Base-by-base conservation (phyloP, 2,113 vertebrate genomes). In the Epinephelus moara region DNA sequence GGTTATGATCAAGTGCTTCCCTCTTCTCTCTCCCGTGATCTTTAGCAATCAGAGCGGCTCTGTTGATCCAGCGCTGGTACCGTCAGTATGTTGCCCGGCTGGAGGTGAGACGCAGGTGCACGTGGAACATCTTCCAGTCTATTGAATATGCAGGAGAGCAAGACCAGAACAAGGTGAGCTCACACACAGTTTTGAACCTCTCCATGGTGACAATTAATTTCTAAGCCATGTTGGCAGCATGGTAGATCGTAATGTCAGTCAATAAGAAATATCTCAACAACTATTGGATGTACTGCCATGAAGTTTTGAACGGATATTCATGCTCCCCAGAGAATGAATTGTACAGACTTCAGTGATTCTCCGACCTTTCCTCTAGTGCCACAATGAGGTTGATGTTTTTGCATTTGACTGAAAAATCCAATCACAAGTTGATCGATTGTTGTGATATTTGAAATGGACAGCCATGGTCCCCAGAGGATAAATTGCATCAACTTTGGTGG, bases 111-210 rank as follows among this genome's bases (percentile, higher is more conserved):
- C 96, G 97, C 27, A 96, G 96, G 25, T 98, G 97, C 88, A 98
- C 97, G 1, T 99, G 98, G 97, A 97, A 96, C 81, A 98, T 99
- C 88, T 99, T 99, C 79, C 98, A 98, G 57, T 98, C 97, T 15
- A 98, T 98, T 4, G 97, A 99, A 83, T 98, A 99, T 0, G 92
- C 97, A 0, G 97, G 97, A 0, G 96, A 99, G 81, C 98, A 99
- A 78, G 97, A 99, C 87, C 97, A 99, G 92, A 96, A 96, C 91
- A 97, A 98, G 96, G 98, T 98, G 90, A 71, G 63, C 25, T 75
- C 11, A 37, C 1, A n/a, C 1, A n/a, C 2, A 40, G 27, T 23
- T 18, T 45, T 37, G 18, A 57, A 42, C 42, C 42, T 45, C 42
- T 45, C 42, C 8, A 45, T 12, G 33, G 17, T 61, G 59, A n/a